Conservation (phyloP, 2,797 vertebrate genomes). For the Lacerta agilis region DNA sequence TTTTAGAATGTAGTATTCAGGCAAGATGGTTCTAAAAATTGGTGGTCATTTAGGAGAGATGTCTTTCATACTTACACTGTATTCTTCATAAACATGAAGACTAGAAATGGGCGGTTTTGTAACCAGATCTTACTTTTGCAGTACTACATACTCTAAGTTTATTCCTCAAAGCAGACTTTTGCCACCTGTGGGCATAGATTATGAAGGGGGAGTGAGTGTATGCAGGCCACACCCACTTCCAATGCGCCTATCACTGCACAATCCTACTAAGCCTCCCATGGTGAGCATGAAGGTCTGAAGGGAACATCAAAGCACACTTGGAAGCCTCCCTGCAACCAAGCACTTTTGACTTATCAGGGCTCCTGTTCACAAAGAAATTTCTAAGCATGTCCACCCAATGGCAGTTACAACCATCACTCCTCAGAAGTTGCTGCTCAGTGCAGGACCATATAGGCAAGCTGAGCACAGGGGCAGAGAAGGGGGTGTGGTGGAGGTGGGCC, state of each 20-base stretch:
- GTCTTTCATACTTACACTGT: background rate
- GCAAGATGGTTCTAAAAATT: background rate
- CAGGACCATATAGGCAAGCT: background rate
- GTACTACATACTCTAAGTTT: no score
- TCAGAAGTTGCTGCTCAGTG: background rate
- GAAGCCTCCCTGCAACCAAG: background rate
- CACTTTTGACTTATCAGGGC: background rate
- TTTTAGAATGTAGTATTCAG: background rate
- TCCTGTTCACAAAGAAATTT: background rate
- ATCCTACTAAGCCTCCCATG: background rate
- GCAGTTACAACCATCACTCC: no score
- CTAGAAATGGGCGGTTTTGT: background rate
- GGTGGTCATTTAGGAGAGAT: background rate
- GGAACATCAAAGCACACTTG: background rate
- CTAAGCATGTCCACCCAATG: no score
- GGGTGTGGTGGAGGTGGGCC: no score
- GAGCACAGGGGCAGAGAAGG: background rate
- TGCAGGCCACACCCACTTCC: background rate
- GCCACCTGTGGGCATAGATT: background rate
- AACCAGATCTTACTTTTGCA: no score
- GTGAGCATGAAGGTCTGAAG: background rate
- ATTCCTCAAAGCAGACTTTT: no score
- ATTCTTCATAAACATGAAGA: background rate
- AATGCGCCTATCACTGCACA: background rate
- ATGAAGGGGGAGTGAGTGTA: background rate